Base-by-base conservation (phyloP, 2,113 vertebrate genomes). In the Misgurnus anguillicaudatus region DNA sequence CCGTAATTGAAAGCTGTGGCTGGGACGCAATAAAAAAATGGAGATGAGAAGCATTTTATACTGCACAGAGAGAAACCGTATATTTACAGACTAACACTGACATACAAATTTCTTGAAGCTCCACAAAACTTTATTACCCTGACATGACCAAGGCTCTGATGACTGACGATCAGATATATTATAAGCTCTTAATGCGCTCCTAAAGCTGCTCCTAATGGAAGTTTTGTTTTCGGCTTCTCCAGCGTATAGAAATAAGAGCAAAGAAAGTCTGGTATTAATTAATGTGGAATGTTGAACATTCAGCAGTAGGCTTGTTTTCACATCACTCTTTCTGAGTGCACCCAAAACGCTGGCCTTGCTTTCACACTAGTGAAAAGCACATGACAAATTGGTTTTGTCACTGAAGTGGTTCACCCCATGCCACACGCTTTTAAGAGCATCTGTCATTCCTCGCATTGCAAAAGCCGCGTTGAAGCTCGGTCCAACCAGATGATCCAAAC, bases 191-290 rank as follows among this genome's bases (percentile, higher is more conserved):
- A 60, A 60, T 58, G 11, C 36, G 38, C 6, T 24, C 55, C 39
- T 73, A 14, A 73, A 60, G 38, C 39, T 16, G 55, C 13, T 36
- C 57, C 39, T 75, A 75, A 62, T 74, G 57, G 36, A 36, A 62
- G 41, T 75, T 21, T 11, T 73, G 16, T 60, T 57, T 58, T 58
- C 39, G 36, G 17, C 36, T 51, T 21, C 66, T 70, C 38, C 57
- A 4, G 41, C 48, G n/a, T 14, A 39, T n/a, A n/a, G 47, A 13
- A 53, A 64, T 24, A 45, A 58, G 21, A 16, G 19, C 9, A 51
- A 45, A 16, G 38, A 45, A 58, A 14, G 68, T 81, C 79, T 87
- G 83, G 19, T 85, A 78, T 82, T 73, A 80, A 83, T 86, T 80
- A 85, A 64, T 67, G 48, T 24, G 85, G 79, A 83, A 80, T 83